Evolutionary conservation across 2,888 invertebrate genomes (phyloP), one percentile per base, ranked within the genome.

Genomic region (Zaprionus bogoriensis): DNA sequence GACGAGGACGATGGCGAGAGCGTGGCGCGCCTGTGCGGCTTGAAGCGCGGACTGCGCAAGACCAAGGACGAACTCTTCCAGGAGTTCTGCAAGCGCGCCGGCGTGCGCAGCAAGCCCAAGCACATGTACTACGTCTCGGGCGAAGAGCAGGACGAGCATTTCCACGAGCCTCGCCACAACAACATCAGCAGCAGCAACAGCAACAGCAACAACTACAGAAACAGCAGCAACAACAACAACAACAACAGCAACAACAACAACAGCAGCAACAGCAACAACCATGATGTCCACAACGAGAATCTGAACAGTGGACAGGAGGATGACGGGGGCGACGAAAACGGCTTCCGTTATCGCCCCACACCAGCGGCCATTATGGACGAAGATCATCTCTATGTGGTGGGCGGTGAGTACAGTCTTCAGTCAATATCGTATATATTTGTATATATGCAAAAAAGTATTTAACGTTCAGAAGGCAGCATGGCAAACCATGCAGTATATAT

Each of bases 31-130:
- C 69, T 89, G 9, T 90, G 90, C 45, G 90, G 90, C 17, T 67
- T 91, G 9, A 90, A 89, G 59, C 84, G 90, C 6, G 87, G 88
- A 9, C 77, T 90, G 53, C 87, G 90, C 17, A 90, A 90, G 70
- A 89, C 90, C 48, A 90, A 90, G 77, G 90, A 91, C 64, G 90
- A 90, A 58, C 80, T 91, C n/a, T 91, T 90, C 66, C 87, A 88
- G 55, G 91, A 91, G 60, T 90, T 91, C 60, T 91, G 90, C 64
- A 89, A 89, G 52, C 80, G 87, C 10, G 88, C 91, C 30, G 90
- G 90, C 25, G 81, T 87, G 51, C 88, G 90, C 27, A 87, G 83
- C 62, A 91, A 89, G 52, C 90, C 90, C 3, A 91, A 90, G 64
- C 89, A 91, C 59, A 91, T 90, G 27, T 91, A 91, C 70, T 90